Percentiles rank a stretch among this genome's conserved stretches.
These are phyloP conservation scores for Sipha flava DNA, from an alignment of 1,140 invertebrate species.

Conservation along the genomic window DNA sequence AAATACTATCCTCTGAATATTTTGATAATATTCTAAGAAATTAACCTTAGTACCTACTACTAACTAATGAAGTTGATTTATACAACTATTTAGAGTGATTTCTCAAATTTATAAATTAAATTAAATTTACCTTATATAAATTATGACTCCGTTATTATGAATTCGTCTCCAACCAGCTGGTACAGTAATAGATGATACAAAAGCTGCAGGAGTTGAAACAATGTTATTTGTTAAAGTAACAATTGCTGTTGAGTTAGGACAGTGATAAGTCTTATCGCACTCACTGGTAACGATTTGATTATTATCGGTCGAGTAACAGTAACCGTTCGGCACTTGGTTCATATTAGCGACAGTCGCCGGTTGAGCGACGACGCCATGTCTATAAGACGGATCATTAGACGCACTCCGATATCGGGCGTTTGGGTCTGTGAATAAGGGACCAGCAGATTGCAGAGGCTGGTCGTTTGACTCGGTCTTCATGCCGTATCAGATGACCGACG, in stretches of 20 bases:
- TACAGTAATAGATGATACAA: conserved; percentile 21
- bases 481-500: conserved; percentile 28
- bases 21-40: no score
- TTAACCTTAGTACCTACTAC: no score
- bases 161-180: conserved; percentile 11
- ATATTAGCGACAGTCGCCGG: conserved; percentile 16
- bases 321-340: conserved; percentile 7
- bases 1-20: no score
- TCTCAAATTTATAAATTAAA: not conserved
- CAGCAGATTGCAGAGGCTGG: conserved; percentile 22
- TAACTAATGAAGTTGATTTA: no score
- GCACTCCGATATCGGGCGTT: conserved; percentile 1
- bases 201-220: conserved; percentile 13
- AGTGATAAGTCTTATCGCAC: not conserved
- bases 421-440: not conserved
- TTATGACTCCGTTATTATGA: not conserved
- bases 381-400: conserved; percentile 1
- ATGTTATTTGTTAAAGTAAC: not conserved
- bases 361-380: conserved; percentile 28
- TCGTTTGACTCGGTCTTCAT: conserved; percentile 28
- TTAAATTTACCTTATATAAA: conserved; percentile 18
- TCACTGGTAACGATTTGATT: not conserved
- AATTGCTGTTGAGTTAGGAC: not conserved
- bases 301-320: conserved; percentile 1
- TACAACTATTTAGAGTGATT: no score